Base-by-base conservation (phyloP, 2,888 invertebrate species). In the Eulithis testata region DNA sequence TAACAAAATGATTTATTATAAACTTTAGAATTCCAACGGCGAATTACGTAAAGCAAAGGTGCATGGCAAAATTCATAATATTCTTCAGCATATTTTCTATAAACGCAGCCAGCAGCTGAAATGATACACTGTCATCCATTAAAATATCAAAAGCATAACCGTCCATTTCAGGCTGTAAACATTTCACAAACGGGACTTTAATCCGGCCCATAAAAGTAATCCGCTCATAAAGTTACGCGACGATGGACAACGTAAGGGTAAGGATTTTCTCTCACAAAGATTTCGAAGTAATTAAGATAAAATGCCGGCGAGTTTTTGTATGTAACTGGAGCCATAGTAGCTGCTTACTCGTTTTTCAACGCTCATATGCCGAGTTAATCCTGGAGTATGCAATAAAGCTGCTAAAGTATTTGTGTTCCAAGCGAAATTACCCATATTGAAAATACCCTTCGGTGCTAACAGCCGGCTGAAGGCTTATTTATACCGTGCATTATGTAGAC, bases 251-350 rank as follows among this genome's bases (percentile, higher is more conserved):
- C 90, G 87, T 87, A 89, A 91, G 92, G 91, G 91, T 88, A 87
- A 83, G 91, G 91, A 90, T 92, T 91, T 88, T 83, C 86, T 88
- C 89, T 74, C 83, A 86, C 89, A 89, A 92, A 91, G 92, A 93
- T 91, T 91, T 86, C 87, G 80, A 89, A 90, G 90, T 93, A 92
- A 93, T 93, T 93, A 93, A 91, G 91, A 93, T 91, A 91, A 92
- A 93, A 93, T 85, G 84, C 87, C 86, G 83, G 82, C 61, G 85
- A 87, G 84, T 90, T 92, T 88, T 90, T 90, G 87, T 88, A 84
- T 87, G 86, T 87, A 86, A 87, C 87, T 83, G 81, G 81, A 83
- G 82, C 83, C 77, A 70, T 69, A 72, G 76, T 78, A 82, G 80
- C 77, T 77, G 77, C 80, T 79, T 73, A 82, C 83, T 86, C 91